A percentile compares a stretch with the other conserved stretches of the same genome.
phyloP scores from a whole-genome alignment of 1,140 invertebrate genomes.

The Drosophila nigrodunni region DNA sequence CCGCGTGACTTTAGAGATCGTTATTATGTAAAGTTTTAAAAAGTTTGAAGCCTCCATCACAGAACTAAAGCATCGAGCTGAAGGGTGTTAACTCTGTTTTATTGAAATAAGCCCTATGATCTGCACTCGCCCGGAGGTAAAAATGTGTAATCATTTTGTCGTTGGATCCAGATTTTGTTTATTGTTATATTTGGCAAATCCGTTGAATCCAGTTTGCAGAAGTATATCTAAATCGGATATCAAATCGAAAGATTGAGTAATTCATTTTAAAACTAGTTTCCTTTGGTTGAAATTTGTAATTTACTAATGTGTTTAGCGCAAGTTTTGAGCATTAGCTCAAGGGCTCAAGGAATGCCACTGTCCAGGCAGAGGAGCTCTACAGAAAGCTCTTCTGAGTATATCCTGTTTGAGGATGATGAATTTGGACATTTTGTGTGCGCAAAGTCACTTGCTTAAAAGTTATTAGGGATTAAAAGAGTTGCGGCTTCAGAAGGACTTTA shows the following conservation, averaged over 20 bases:
- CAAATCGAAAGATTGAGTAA: too few relatives aligned
- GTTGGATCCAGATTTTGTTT: background rate
- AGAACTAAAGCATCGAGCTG: conserved; percentile 4
- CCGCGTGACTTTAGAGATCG: too few relatives aligned
- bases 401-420: conserved; percentile 64
- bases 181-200: conserved; percentile 7
- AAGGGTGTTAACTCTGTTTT: background rate
- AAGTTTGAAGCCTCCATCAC: background rate
- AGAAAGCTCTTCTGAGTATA: background rate
- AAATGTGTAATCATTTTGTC: background rate
- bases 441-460: conserved; percentile 82
- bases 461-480: conserved; percentile 79
- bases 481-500: conserved; percentile 38
- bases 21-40: too few relatives aligned
- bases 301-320: conserved; percentile 33
- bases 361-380: conserved; percentile 8
- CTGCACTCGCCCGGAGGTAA: background rate
- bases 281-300: conserved; percentile 1
- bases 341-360: conserved; percentile 27
- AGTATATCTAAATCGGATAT: background rate
- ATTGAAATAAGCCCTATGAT: too few relatives aligned
- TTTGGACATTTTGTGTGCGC: conserved; percentile 75
- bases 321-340: background rate
- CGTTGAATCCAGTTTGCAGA: background rate
- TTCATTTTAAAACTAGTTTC: background rate